Percentiles rank a stretch among this genome's conserved stretches.
phyloP scores from a whole-genome alignment of 2,113 vertebrate species.

The Apaloderma vittatum region DNA sequence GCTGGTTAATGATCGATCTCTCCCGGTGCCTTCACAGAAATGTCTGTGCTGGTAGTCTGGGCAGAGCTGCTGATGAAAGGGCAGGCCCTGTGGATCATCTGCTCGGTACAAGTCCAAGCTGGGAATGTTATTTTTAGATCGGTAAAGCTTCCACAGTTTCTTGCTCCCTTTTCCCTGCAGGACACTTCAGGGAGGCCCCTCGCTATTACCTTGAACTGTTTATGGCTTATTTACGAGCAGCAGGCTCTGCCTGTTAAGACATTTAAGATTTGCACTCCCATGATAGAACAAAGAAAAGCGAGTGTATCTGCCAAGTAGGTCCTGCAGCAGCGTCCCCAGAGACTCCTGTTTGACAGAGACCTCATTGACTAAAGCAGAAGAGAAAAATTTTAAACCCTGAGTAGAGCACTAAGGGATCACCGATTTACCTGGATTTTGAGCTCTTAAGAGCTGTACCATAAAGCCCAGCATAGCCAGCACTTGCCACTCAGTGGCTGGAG shows the following conservation, averaged over 20 bases:
- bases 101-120: not conserved
- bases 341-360: not conserved
- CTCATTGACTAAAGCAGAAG: not conserved
- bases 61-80: not conserved
- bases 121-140: not conserved
- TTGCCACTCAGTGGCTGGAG: not conserved
- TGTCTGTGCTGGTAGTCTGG: not conserved
- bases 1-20: conserved; percentile 59
- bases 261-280: not conserved
- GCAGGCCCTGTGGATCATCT: not conserved
- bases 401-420: not conserved
- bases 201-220: not conserved
- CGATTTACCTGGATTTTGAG: not conserved
- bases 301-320: not conserved
- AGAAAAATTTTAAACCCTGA: not conserved
- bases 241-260: not conserved
- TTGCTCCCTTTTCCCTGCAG: not conserved
- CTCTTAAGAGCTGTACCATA: not conserved
- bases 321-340: not conserved
- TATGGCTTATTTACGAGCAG: not conserved
- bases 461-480: not conserved
- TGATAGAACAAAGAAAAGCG: not conserved
- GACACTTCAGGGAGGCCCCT: not conserved
- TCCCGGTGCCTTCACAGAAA: not conserved
- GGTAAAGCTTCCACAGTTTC: not conserved